These are phyloP conservation scores for Gallinago solitaria DNA, from an alignment of 2,797 vertebrate species.

Conservation along the genomic window DNA sequence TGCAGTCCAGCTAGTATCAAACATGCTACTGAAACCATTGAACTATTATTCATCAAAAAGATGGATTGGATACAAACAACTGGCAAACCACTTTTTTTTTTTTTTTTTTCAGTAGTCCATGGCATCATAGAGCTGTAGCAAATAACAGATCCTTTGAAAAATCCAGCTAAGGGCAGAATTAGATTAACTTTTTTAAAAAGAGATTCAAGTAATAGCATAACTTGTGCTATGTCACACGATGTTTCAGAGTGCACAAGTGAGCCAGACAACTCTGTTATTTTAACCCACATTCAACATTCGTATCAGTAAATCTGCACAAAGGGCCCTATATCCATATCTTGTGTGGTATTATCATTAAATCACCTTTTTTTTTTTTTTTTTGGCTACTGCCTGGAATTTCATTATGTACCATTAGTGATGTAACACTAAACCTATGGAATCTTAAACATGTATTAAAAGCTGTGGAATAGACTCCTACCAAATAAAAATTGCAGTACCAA, in stretches of 20 bases:
- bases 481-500: constrained; percentile 51
- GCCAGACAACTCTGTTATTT: neutral
- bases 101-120: neutral
- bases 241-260: neutral
- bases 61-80: neutral
- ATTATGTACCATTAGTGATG: constrained; percentile 74
- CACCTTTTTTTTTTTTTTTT: neutral
- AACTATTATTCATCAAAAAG: neutral
- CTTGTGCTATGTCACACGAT: neutral
- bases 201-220: neutral
- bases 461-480: constrained; percentile 42
- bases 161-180: neutral
- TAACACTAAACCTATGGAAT: constrained; percentile 74
- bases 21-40: neutral
- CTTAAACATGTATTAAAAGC: constrained; percentile 70
- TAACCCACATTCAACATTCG: constrained; percentile 16
- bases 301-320: constrained; percentile 4
- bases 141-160: neutral
- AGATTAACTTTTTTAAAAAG: neutral
- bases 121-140: neutral
- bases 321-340: neutral
- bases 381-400: constrained; percentile 71
- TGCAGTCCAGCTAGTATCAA: neutral
- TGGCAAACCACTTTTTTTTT: neutral
- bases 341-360: neutral